Base-by-base conservation (phyloP, 2,888 invertebrate species). In the Tuberolachnus salignus region DNA sequence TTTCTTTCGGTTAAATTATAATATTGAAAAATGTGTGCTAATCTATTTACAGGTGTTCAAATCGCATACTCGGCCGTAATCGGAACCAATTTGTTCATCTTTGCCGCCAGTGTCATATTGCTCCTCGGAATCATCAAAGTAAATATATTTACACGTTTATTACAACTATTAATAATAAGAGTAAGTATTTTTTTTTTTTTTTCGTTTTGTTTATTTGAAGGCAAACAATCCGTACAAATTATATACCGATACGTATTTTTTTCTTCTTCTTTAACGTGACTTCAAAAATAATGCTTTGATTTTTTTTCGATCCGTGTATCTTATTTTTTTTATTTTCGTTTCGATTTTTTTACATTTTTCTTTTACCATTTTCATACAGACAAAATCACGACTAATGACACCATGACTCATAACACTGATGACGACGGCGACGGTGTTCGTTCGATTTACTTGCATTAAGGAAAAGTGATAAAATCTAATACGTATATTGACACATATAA, bases 51-150 rank as follows among this genome's bases (percentile, higher is more conserved):
- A 92, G 92, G 92, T 87, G 92, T 92, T 84, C 92, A 92, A 88
- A 92, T 92, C 86, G 92, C 92, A 82, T 92, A 92, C 86, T 88
- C 91, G 83, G 91, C 92, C 83, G 92, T 92, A 83, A 92, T 92
- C 86, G 92, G 91, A 84, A 92, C 92, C 67, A 92, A 92, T 86
- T 89, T 92, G 87, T 92, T 92, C 84, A 92, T 92, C 91, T 90
- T 92, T 82, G 86, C 91, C 80, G 87, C 92, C 80, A 92, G 92
- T 85, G 88, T 91, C 86, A 88, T 91, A 83, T 87, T 92, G 80
- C 88, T 92, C 84, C 89, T 91, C 85, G 92, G 92, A 82, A 91
- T 92, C 85, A 89, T 91, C 87, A 91, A 91, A 90, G 92, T 92
- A 86, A 91, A 90, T 87, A 83, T 61, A 42, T 34, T 34, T 34